These are phyloP conservation scores for Drosophila gunungcola DNA, from an alignment of 1,140 invertebrate genomes.

Conservation along the genomic window DNA sequence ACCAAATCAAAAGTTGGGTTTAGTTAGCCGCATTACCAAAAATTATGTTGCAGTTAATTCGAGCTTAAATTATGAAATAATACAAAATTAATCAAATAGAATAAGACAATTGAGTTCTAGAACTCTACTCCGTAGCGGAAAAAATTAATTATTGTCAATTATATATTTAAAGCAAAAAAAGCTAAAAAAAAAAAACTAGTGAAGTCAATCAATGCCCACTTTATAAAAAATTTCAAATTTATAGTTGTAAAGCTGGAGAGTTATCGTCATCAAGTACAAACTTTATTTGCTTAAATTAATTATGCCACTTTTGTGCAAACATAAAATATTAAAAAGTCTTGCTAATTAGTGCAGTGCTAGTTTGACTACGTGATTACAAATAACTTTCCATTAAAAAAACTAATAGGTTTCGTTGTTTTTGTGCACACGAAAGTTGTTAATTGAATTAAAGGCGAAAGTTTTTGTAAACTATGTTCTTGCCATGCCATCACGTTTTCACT, in stretches of 20 bases:
- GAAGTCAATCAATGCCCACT: background rate
- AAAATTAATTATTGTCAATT: no score
- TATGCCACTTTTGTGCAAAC: background rate
- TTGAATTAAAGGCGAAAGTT: constrained; percentile 19
- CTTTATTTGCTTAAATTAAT: background rate
- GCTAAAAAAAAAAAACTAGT: no score
- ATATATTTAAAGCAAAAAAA: no score
- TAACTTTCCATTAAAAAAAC: constrained; percentile 12
- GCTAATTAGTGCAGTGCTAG: background rate
- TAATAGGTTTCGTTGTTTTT: constrained; percentile 6
- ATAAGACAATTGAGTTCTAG: no score
- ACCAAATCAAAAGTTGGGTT: no score
- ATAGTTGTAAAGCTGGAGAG: background rate
- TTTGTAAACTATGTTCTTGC: constrained; percentile 13
- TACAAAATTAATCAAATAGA: no score
- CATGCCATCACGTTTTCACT: constrained; percentile 17
- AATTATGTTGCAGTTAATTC: no score
- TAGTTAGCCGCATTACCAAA: no score
- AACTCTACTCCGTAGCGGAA: no score
- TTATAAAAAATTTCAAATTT: background rate
- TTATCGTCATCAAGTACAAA: no score
- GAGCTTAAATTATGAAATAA: no score
- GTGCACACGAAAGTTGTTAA: constrained; percentile 23
- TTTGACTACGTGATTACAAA: constrained; percentile 13
- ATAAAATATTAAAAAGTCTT: background rate